Percentiles rank a stretch among this genome's conserved stretches.
Evolutionary conservation across 1,140 invertebrate genomes (phyloP).

Genomic region (Trialeurodes vaporariorum): DNA sequence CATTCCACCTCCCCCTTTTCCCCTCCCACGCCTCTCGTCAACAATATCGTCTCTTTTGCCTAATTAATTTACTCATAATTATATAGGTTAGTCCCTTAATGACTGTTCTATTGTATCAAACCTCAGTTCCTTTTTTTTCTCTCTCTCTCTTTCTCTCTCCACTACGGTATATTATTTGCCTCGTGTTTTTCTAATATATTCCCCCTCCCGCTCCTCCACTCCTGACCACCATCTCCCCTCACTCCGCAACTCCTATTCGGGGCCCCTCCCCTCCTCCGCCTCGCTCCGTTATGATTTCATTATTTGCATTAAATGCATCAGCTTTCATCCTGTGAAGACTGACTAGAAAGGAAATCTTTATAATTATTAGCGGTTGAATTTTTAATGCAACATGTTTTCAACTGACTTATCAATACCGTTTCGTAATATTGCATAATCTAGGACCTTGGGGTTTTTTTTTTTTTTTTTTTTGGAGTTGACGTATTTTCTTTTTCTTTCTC

Average conservation of each 20-base stretch:
- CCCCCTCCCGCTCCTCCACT: too few species aligned
- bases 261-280: neutral
- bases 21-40: neutral
- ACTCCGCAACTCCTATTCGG: neutral
- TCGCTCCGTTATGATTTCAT: neutral
- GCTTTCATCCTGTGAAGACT: too few species aligned
- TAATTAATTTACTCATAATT: neutral
- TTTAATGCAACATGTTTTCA: too few species aligned
- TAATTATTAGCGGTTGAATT: too few species aligned
- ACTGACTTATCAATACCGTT: too few species aligned
- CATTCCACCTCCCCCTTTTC: too few species aligned
- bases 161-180: neutral
- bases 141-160: neutral
- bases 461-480: too few species aligned
- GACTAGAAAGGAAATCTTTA: too few species aligned
- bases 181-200: neutral
- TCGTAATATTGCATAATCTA: too few species aligned
- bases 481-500: too few species aligned
- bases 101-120: neutral
- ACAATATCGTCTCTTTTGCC: neutral
- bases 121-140: neutral
- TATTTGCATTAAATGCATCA: neutral
- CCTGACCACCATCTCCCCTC: too few species aligned
- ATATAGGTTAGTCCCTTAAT: neutral
- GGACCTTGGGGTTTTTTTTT: too few species aligned